Evolutionary conservation across 2,888 invertebrate genomes (phyloP).

Genomic region (Gasteruption jaculator): DNA sequence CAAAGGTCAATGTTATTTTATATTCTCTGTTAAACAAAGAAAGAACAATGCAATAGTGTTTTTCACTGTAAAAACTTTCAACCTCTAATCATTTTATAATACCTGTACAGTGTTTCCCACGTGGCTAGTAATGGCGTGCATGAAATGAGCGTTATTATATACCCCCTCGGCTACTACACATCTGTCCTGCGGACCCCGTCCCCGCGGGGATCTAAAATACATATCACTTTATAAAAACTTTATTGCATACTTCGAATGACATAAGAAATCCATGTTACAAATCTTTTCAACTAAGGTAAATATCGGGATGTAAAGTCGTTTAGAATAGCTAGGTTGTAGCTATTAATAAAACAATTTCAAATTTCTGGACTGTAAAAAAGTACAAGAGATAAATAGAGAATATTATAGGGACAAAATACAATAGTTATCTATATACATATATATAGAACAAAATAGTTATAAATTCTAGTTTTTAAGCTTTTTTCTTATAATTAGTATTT

Average conservation of each 20-base stretch:
- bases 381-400: too few species aligned
- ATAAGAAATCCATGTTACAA: not conserved
- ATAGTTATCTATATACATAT: too few species aligned
- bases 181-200: conserved; percentile 55
- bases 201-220: conserved; percentile 62
- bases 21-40: not conserved
- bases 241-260: not conserved
- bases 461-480: too few species aligned
- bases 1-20: not conserved
- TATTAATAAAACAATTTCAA: too few species aligned
- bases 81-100: conserved; percentile 15
- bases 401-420: too few species aligned
- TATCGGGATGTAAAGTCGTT: not conserved
- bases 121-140: conserved; percentile 82
- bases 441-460: too few species aligned
- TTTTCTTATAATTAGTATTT: too few species aligned
- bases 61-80: not conserved
- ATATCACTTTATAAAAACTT: not conserved
- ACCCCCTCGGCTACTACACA: conserved; percentile 76
- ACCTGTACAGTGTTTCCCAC: conserved; percentile 77
- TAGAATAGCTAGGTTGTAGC: too few species aligned
- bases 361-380: too few species aligned
- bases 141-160: conserved; percentile 84
- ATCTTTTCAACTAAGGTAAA: conserved; percentile 8
- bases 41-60: not conserved